Percentiles rank a stretch among this genome's conserved stretches.
phyloP scores from a whole-genome alignment of 2,113 vertebrate genomes.

The Passerina amoena region DNA sequence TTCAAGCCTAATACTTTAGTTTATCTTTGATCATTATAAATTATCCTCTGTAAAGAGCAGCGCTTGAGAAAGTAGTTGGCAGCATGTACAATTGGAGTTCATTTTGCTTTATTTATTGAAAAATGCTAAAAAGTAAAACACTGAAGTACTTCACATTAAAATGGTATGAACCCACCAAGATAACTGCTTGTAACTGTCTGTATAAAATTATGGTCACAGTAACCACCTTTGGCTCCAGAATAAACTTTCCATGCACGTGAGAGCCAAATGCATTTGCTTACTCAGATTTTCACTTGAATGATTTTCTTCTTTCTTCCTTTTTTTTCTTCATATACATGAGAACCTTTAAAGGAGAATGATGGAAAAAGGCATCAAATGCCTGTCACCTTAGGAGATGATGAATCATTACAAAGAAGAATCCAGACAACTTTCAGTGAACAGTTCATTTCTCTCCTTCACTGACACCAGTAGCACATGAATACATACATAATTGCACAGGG shows the following conservation, averaged over 20 bases:
- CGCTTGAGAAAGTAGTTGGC: constrained; percentile 62
- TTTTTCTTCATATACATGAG: background rate
- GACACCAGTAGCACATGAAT: background rate
- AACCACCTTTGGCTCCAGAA: constrained; percentile 65
- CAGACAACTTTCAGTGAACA: background rate
- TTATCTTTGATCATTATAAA: constrained; percentile 75
- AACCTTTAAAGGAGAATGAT: background rate
- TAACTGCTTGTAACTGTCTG: constrained; percentile 54
- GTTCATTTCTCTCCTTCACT: background rate
- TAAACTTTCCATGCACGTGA: constrained; percentile 58
- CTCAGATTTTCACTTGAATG: constrained; percentile 71
- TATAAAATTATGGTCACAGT: constrained; percentile 64
- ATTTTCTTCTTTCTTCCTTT: background rate
- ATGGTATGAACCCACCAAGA: constrained; percentile 54
- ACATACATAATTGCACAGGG: background rate
- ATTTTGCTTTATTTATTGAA: constrained; percentile 71
- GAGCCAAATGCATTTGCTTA: constrained; percentile 75
- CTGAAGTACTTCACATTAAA: constrained; percentile 50
- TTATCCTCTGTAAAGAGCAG: constrained; percentile 49
- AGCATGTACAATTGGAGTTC: constrained; percentile 1
- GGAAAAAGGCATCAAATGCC: background rate
- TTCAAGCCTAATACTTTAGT: constrained; percentile 63
- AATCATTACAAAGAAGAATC: background rate
- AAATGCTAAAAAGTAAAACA: constrained; percentile 66
- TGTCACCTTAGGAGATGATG: background rate